Percentiles rank a stretch among this genome's conserved stretches.
Conservation (phyloP, 2,888 invertebrate species). For the Polydrusus pterygomalis region DNA sequence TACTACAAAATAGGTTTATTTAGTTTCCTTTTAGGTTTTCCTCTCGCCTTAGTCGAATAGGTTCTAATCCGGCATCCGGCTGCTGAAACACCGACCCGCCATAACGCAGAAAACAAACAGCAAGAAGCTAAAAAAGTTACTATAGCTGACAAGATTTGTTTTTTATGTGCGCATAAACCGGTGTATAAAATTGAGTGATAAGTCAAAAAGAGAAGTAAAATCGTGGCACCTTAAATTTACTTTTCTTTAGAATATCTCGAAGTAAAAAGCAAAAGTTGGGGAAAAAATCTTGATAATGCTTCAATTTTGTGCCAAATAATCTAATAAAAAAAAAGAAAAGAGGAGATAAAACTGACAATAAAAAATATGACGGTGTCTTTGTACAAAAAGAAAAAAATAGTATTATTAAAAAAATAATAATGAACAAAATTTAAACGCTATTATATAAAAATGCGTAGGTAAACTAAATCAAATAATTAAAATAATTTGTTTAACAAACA, state of each 20-base stretch:
- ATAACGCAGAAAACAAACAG: background rate
- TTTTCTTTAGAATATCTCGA: conserved; percentile 4
- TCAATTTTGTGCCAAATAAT: conserved; percentile 2
- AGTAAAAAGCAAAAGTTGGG: background rate
- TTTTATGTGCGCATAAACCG: background rate
- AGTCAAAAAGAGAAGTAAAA: conserved; percentile 3
- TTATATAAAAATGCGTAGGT: too few species aligned
- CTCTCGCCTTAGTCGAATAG: background rate
- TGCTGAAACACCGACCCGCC: background rate
- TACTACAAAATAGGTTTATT: background rate
- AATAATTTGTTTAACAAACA: too few species aligned
- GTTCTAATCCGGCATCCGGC: background rate
- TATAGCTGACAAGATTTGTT: conserved; percentile 9
- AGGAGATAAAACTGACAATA: conserved; percentile 10
- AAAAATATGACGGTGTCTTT: background rate
- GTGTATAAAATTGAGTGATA: conserved; percentile 9
- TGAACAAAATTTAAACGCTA: too few species aligned
- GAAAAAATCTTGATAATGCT: conserved; percentile 8
- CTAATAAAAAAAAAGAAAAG: background rate
- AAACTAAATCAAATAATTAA: too few species aligned
- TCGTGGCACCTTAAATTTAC: conserved; percentile 5
- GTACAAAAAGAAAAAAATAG: background rate
- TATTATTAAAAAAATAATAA: too few species aligned
- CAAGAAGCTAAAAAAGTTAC: background rate
- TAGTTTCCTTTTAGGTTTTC: background rate